Conservation (phyloP, 1,140 invertebrate species). For the Holotrichia oblita region DNA sequence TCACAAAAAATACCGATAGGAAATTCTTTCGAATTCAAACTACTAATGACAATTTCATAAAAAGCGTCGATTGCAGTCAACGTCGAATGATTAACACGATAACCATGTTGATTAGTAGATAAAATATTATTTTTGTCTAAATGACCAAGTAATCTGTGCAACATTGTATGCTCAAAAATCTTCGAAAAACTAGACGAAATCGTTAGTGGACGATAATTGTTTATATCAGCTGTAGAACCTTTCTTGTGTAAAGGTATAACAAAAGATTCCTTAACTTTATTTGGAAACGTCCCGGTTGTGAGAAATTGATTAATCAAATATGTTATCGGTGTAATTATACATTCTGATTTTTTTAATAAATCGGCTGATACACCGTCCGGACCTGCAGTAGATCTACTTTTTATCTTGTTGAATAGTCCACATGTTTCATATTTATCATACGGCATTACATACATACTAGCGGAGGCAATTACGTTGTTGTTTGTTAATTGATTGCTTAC, state of each 20-base stretch:
- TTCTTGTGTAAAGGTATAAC: neutral
- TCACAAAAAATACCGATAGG: neutral
- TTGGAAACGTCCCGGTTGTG: neutral
- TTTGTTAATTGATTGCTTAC: neutral
- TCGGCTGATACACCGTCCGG: neutral
- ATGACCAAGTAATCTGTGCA: neutral
- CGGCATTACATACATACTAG: neutral
- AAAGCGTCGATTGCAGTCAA: neutral
- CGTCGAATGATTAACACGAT: neutral
- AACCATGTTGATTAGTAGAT: neutral
- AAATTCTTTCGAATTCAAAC: neutral
- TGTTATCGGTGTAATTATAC: neutral
- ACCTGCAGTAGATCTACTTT: neutral
- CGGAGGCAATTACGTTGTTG: too few relatives aligned
- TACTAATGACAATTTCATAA: neutral
- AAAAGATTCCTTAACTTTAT: neutral
- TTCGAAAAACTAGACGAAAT: neutral
- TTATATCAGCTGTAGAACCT: neutral
- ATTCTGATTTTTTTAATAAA: too few relatives aligned
- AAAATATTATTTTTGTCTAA: neutral
- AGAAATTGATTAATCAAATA: neutral
- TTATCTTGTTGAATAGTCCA: too few relatives aligned
- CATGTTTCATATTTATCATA: neutral
- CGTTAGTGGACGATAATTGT: neutral
- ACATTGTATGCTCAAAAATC: neutral